Conservation (phyloP, 30 jellyfish, hydroid and myxozoan species). For the Chironex yamaguchii region DNA sequence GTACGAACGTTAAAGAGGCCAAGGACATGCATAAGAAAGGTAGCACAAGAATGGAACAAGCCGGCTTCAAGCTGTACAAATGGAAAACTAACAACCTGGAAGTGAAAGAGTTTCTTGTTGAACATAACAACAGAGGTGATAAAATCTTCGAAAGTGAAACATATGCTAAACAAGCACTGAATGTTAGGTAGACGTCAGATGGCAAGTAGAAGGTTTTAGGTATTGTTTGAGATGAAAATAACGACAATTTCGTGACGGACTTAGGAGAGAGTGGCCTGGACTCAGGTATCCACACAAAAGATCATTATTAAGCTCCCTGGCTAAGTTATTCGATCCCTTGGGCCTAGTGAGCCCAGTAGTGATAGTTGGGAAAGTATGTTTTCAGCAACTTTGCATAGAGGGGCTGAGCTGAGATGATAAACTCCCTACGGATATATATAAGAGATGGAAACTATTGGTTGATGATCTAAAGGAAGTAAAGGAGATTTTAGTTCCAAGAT, state of each 20-base stretch:
- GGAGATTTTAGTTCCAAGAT: too few species aligned
- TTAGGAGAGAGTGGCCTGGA: not conserved
- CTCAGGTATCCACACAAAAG: not conserved
- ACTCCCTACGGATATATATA: too few species aligned
- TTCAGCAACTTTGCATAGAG: slow-evolving; percentile 10
- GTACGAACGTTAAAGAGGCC: slow-evolving; percentile 11
- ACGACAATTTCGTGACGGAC: slow-evolving; percentile 1
- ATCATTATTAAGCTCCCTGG: not conserved
- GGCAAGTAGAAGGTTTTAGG: slow-evolving; percentile 6
- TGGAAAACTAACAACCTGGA: slow-evolving; percentile 3
- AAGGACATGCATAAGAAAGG: slow-evolving; percentile 13
- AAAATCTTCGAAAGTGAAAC: not conserved
- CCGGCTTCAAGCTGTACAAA: not conserved
- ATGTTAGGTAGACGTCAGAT: not conserved
- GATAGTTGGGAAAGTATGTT: not conserved
- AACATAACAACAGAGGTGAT: too few species aligned
- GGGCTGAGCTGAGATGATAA: slow-evolving; percentile 22
- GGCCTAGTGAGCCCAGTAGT: slow-evolving; percentile 11
- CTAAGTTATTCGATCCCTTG: slow-evolving; percentile 5
- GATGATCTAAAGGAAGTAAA: too few species aligned
- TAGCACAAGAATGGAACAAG: not conserved
- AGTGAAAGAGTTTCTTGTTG: not conserved
- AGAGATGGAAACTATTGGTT: too few species aligned
- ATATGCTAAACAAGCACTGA: not conserved
- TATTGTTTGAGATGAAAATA: slow-evolving; percentile 6